Evolutionary conservation across 1,140 invertebrate species (phyloP).

Genomic region (Sesamia nonagrioides): DNA sequence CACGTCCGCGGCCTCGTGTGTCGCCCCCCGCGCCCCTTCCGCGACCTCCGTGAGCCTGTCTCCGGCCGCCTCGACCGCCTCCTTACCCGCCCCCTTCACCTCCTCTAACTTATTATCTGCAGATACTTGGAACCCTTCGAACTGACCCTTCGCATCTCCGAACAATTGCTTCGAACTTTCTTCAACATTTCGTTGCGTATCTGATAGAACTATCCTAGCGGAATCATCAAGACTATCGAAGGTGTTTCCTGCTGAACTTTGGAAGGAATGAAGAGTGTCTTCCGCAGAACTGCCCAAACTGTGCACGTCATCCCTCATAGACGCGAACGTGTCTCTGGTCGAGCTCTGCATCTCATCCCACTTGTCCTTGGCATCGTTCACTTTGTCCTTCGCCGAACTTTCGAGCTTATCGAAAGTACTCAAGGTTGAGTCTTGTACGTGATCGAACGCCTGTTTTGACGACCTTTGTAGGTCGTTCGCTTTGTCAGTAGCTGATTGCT

Average conservation of each 20-base stretch:
- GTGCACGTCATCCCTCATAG: constrained; percentile 74
- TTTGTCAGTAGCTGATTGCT: constrained; percentile 65
- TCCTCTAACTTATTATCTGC: constrained; percentile 82
- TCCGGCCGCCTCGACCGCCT: constrained; percentile 66
- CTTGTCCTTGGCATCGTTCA: constrained; percentile 69
- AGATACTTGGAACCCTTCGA: constrained; percentile 81
- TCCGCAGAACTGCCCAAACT: constrained; percentile 77
- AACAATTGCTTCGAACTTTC: constrained; percentile 72
- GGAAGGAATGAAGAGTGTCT: constrained; percentile 81
- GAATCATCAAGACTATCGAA: constrained; percentile 83
- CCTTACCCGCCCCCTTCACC: constrained; percentile 68
- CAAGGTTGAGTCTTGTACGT: constrained; percentile 79
- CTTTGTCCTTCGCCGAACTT: constrained; percentile 80
- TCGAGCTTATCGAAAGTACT: constrained; percentile 81
- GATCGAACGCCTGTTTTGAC: constrained; percentile 72
- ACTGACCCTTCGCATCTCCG: constrained; percentile 69
- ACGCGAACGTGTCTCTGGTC: constrained; percentile 77
- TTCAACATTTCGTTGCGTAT: constrained; percentile 60
- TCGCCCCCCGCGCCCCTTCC: constrained; percentile 61
- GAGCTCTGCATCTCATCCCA: constrained; percentile 81
- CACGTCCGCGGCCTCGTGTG: constrained; percentile 63
- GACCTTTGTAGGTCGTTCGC: constrained; percentile 68
- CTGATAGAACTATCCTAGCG: constrained; percentile 64
- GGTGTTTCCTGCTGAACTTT: constrained; percentile 82
- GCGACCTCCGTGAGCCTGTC: constrained; percentile 65